These are phyloP conservation scores for Drosophila arizonae DNA, from an alignment of 1,140 invertebrate species.

Conservation along the genomic window DNA sequence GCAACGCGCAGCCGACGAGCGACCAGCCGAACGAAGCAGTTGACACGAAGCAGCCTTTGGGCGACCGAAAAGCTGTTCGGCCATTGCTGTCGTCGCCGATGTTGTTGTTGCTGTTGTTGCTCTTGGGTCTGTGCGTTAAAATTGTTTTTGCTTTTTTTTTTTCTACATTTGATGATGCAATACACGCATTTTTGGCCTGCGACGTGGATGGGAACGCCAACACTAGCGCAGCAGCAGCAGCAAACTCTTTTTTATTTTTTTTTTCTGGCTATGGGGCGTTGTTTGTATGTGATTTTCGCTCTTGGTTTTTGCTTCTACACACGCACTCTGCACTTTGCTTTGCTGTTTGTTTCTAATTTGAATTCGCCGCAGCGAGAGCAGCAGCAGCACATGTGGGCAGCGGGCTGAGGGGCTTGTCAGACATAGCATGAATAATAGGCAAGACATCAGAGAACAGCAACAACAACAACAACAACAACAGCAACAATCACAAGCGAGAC, in stretches of 20 bases:
- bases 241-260: slow-evolving; percentile 47
- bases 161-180: slow-evolving; percentile 80
- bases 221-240: slow-evolving; percentile 2
- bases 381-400: slow-evolving; percentile 38
- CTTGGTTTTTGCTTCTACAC: slow-evolving; percentile 33
- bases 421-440: slow-evolving; percentile 69
- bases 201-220: slow-evolving; percentile 29
- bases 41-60: slow-evolving; percentile 28
- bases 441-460: slow-evolving; percentile 28
- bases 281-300: slow-evolving; percentile 16
- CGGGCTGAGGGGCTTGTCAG: slow-evolving; percentile 7
- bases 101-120: slow-evolving; percentile 29
- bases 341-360: slow-evolving; percentile 56
- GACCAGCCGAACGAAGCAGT: slow-evolving; percentile 21
- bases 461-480: slow-evolving; percentile 8
- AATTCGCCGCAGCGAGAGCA: slow-evolving; percentile 27
- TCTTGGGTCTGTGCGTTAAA: slow-evolving; percentile 45
- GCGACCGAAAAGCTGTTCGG: slow-evolving; percentile 37
- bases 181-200: slow-evolving; percentile 67
- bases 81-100: slow-evolving; percentile 15
- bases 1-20: slow-evolving; percentile 25
- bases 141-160: slow-evolving; percentile 56
- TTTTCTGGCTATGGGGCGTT: not conserved
- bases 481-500: slow-evolving; percentile 7
- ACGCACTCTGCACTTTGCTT: slow-evolving; percentile 80